Base-by-base conservation (phyloP, 2,888 invertebrate species). In the Antitype chi region DNA sequence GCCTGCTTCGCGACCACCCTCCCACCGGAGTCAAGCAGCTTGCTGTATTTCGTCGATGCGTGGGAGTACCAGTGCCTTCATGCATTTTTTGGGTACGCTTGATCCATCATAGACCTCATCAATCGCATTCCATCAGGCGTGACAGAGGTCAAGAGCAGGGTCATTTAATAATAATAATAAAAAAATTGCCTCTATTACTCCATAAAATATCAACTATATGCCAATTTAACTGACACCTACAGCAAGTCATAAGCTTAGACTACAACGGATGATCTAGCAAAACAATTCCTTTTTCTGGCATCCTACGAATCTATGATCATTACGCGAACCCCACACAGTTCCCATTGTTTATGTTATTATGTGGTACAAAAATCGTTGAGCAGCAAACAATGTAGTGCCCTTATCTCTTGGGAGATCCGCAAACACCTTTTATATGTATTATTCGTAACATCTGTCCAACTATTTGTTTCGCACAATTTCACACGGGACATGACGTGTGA, bases 391-490 rank as follows among this genome's bases (percentile, higher is more conserved):
- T 81, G 68, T 55, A 73, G 15, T 20, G 13, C 64, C 60, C 77
- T 74, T 70, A 78, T 84, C 87, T 80, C 69, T 23, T 15, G 76
- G 78, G 72, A 71, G 64, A 69, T 85, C 62, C 78, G 76, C 84
- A 89, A 89, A 90, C 88, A 90, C 89, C 89, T 89, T 90, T 91
- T 87, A 90, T 92, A 89, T 90, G 88, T 91, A 92, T 93, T 93
- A 92, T 71, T 59, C 23, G 53, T 59, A 66, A 53, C 53, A 79
- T 93, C 90, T 90, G 89, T 85, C 86, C 86, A 86, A 85, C 89
- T 92, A 93, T 94, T 53, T 94, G 92, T 94, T 91, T 91, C 89
- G 88, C 88, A 84, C 90, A 89, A 90, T 91, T 92, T 90, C 91
- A 88, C 90, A 89, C 85, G 86, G 89, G 86, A 89, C 87, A 89